Evolutionary conservation across 2,888 invertebrate genomes (phyloP).

Genomic region (Aporophyla nigra): DNA sequence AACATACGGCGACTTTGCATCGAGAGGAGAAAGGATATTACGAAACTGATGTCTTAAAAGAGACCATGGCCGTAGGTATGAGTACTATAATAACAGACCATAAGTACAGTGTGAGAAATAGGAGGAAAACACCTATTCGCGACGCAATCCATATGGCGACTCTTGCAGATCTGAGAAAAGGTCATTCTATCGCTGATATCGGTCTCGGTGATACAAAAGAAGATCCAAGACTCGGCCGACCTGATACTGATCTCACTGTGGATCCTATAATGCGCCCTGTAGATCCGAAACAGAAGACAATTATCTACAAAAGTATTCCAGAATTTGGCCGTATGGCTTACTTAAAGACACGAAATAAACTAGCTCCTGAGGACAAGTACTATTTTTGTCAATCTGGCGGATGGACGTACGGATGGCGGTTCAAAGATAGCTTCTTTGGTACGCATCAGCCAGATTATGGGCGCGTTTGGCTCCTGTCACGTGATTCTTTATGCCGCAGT

Average conservation of each 20-base stretch:
- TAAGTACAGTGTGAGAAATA: conserved; percentile 65
- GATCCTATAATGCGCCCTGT: conserved; percentile 59
- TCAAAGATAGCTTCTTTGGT: conserved; percentile 72
- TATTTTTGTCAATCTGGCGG: conserved; percentile 72
- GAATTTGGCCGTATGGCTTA: conserved; percentile 73
- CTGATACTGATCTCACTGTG: conserved; percentile 37
- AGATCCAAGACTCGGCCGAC: conserved; percentile 73
- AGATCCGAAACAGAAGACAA: conserved; percentile 65
- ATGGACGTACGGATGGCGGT: conserved; percentile 77
- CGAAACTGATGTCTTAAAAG: conserved; percentile 69
- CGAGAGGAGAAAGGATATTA: conserved; percentile 72
- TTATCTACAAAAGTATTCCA: conserved; percentile 75
- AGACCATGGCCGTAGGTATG: conserved; percentile 70
- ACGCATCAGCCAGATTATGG: conserved; percentile 64
- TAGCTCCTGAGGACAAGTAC: conserved; percentile 74
- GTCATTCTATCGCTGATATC: conserved; percentile 74
- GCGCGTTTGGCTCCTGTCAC: conserved; percentile 71
- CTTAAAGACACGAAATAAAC: conserved; percentile 70
- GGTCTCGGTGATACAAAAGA: conserved; percentile 74
- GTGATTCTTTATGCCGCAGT: conserved; percentile 68
- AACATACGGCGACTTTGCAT: conserved; percentile 71
- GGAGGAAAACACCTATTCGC: conserved; percentile 64
- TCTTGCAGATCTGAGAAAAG: conserved; percentile 68
- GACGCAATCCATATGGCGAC: conserved; percentile 69
- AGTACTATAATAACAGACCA: conserved; percentile 70